Percentiles rank a stretch among this genome's conserved stretches.
These are phyloP conservation scores for Hetaerina americana DNA, from an alignment of 1,140 invertebrate species.

Conservation along the genomic window DNA sequence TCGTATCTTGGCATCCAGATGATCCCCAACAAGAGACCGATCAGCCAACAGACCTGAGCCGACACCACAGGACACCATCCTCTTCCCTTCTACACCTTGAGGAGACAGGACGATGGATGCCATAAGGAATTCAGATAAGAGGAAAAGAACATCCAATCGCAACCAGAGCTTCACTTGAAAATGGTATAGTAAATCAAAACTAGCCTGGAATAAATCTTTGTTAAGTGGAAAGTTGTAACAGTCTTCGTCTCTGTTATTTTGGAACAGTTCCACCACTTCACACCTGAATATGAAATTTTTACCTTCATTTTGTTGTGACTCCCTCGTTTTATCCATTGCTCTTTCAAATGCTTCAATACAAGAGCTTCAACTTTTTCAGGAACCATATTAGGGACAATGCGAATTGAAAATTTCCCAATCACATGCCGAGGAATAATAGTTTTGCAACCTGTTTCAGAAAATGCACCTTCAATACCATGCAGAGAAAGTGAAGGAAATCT, in stretches of 20 bases:
- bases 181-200: no score
- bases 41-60: no score
- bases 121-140: no score
- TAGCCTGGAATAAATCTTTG: no score
- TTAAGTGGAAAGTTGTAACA: no score
- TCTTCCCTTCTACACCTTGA: no score
- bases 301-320: conserved; percentile 82
- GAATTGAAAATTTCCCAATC: conserved; percentile 90
- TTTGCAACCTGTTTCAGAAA: conserved; percentile 80
- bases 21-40: no score
- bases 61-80: no score
- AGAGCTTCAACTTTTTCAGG: conserved; percentile 60
- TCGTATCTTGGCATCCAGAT: no score
- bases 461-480: conserved; percentile 89
- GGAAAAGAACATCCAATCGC: conserved; percentile 6
- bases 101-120: no score
- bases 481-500: conserved; percentile 78
- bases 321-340: conserved; percentile 49
- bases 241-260: no score
- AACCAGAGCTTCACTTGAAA: conserved; percentile 10
- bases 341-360: conserved; percentile 58
- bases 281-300: conserved; percentile 17
- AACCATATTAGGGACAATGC: conserved; percentile 84
- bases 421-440: conserved; percentile 93
- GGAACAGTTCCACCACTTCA: no score